Percentiles rank a stretch among this genome's conserved stretches.
These are phyloP conservation scores for Megaustenia siamemsis DNA, from an alignment of 2,888 invertebrate species.

Conservation along the genomic window DNA sequence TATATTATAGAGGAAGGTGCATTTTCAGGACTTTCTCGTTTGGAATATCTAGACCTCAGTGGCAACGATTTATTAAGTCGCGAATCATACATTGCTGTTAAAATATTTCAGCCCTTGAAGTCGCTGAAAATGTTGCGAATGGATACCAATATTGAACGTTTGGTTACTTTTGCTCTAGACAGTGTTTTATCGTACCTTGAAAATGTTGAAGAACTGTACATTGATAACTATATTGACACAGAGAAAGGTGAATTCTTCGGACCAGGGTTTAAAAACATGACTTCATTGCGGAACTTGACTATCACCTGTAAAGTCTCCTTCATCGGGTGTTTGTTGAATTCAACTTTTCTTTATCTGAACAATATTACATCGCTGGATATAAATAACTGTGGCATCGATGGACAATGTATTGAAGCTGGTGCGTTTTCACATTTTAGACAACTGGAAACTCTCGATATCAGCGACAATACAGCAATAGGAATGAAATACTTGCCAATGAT, in stretches of 20 bases:
- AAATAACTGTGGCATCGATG: not conserved
- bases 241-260: not conserved
- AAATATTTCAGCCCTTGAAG: not conserved
- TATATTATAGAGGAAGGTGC: not conserved
- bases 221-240: not conserved
- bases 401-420: not conserved
- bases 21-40: not conserved
- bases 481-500: not conserved
- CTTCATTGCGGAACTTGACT: not conserved
- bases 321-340: not conserved
- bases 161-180: too few species aligned
- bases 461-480: not conserved
- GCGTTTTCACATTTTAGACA: not conserved
- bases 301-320: not conserved
- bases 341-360: constrained; percentile 10
- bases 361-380: not conserved
- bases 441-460: not conserved
- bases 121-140: not conserved
- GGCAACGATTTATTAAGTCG: not conserved
- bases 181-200: not conserved
- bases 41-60: not conserved
- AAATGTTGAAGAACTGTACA: not conserved
- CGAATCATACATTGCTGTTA: not conserved
- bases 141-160: not conserved
- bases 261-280: constrained; percentile 7